Conservation (phyloP, 2,113 vertebrate genomes). For the Crotalus horridus region DNA sequence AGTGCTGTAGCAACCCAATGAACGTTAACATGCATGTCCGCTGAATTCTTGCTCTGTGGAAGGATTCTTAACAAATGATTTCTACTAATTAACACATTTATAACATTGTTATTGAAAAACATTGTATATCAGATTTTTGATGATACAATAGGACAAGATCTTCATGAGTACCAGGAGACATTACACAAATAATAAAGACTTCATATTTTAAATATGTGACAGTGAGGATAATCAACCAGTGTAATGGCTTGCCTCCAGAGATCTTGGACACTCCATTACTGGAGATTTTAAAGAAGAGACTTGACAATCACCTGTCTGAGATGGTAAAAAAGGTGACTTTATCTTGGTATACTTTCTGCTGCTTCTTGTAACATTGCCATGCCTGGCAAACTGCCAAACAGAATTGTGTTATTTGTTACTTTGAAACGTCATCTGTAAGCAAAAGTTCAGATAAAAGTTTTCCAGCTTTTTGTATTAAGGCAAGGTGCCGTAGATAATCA, state of each 20-base stretch:
- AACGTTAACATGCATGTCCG: neutral
- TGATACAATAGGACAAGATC: neutral
- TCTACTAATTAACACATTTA: neutral
- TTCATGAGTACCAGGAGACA: neutral
- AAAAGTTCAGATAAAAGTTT: neutral
- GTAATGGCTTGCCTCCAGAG: too few species aligned
- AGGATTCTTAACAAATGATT: neutral
- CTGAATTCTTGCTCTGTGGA: neutral
- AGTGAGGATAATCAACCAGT: too few species aligned
- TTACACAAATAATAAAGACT: neutral
- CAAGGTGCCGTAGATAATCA: neutral
- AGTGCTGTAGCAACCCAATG: slow-evolving; percentile 43
- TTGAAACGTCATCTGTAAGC: neutral
- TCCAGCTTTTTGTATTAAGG: neutral
- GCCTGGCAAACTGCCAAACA: neutral
- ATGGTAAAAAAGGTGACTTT: neutral
- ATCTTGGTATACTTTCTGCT: neutral
- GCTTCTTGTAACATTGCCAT: neutral
- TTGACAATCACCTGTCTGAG: too few species aligned
- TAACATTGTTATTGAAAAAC: neutral
- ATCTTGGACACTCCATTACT: too few species aligned
- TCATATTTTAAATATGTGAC: neutral
- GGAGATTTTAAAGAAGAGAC: too few species aligned
- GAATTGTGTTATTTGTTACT: neutral
- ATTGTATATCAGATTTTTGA: neutral